Evolutionary conservation across 2,888 invertebrate species (phyloP).

Genomic region (Ceraclea dissimilis): DNA sequence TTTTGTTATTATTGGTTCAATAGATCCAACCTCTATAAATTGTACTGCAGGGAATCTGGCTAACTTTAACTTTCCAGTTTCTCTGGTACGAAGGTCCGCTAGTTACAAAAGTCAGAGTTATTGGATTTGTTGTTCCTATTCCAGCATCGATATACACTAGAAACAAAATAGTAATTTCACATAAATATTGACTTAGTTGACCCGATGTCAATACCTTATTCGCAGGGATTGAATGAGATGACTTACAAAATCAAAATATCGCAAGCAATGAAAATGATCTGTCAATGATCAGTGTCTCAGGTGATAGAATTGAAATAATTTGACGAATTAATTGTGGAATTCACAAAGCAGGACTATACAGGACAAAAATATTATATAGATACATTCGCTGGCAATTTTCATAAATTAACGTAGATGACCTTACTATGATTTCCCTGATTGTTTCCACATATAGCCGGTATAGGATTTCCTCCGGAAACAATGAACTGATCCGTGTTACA

Average conservation of each 20-base stretch:
- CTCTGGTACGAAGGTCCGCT: constrained; percentile 66
- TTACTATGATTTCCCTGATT: constrained; percentile 77
- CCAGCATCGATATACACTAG: constrained; percentile 85
- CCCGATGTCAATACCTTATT: no score
- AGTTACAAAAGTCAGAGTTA: constrained; percentile 74
- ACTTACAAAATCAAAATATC: no score
- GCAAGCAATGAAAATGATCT: no score
- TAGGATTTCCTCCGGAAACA: constrained; percentile 72
- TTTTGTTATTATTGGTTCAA: not conserved
- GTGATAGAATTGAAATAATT: no score
- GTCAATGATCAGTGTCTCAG: no score
- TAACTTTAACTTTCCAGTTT: constrained; percentile 72
- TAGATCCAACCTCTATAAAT: constrained; percentile 53
- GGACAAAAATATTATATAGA: no score
- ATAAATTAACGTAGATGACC: not conserved
- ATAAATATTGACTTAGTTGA: no score
- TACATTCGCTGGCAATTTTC: not conserved
- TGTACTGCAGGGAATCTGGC: constrained; percentile 72
- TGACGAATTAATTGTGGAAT: no score
- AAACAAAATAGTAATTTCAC: constrained; percentile 3
- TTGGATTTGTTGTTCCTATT: constrained; percentile 64
- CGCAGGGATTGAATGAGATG: no score
- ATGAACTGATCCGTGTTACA: constrained; percentile 82
- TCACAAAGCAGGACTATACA: no score
- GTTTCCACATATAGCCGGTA: constrained; percentile 73